Base-by-base conservation (phyloP, 92 coral and sea anemone genomes). In the Parazoanthus atlanticus region DNA sequence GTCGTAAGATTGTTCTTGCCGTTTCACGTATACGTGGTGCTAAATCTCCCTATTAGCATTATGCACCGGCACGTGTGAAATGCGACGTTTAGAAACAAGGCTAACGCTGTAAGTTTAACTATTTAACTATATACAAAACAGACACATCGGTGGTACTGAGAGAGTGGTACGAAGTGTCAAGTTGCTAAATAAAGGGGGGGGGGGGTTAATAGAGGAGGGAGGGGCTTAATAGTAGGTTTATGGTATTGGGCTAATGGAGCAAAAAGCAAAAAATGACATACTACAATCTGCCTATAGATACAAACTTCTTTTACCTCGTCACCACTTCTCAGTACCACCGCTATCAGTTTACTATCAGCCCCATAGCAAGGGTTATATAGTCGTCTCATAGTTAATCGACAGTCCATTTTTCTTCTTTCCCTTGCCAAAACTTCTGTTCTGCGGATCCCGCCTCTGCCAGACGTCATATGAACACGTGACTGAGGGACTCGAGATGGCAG, bases 391-490 rank as follows among this genome's bases (percentile, higher is more conserved):
- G 78, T 92, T 91, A 70, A 84, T 78, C 38, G 78, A 41, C 73
- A 93, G 11, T 23, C 72, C 91, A 70, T 88, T 91, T 76, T 91
- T 91, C 85, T 89, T 92, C 76, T 89, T 88, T 73, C 89, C 93
- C 76, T 94, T 94, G 77, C 90, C 89, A 66, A 89, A 81, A 67
- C 95, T 95, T 78, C 93, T 91, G 84, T 90, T 91, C 54, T 90
- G 92, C 11, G 96, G 96, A 58, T 88, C 90, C 71, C 94, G 90
- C 66, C 94, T 88, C 80, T 95, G 98, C 98, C 98, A 95, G 79
- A 95, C 81, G 74, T 95, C 98, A 70, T 93, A 93, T 0, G 94
- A 91, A 83, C 95, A 93, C 73, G 92, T 92, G 64, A 89, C 86
- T 23, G 89, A 82, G 16, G 93, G 76, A 23, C 90, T 91, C 17